Conservation (phyloP, 2,888 invertebrate genomes). For the Phyllotreta cruciferae region DNA sequence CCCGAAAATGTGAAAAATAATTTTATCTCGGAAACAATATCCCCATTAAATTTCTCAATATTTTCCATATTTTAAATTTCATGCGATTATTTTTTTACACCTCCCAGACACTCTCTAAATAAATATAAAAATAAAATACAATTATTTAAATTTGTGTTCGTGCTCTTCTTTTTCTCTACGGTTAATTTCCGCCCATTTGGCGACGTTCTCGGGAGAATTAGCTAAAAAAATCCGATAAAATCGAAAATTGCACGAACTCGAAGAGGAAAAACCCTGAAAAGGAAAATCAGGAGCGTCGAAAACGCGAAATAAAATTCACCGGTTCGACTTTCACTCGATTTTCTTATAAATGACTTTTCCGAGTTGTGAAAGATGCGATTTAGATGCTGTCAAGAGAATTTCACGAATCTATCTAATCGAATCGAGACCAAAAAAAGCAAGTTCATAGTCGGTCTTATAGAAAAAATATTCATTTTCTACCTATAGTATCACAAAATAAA, state of each 20-base stretch:
- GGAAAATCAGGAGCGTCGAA: no score
- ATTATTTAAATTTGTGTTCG: slow-evolving; percentile 44
- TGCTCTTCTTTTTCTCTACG: slow-evolving; percentile 53
- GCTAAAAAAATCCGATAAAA: slow-evolving; percentile 55
- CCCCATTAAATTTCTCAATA: no score
- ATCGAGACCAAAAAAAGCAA: neutral
- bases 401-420: neutral
- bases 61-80: no score
- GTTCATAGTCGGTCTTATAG: slow-evolving; percentile 4
- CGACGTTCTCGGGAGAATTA: slow-evolving; percentile 61
- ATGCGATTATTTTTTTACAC: no score
- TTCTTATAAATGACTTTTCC: slow-evolving; percentile 5
- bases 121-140: neutral
- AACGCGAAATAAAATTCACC: neutral
- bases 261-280: no score
- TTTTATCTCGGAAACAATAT: no score
- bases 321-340: neutral
- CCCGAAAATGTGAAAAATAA: no score
- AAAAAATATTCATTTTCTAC: slow-evolving; percentile 6
- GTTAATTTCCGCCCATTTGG: slow-evolving; percentile 61
- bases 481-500: no score
- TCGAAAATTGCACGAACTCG: no score
- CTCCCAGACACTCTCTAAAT: no score
- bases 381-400: slow-evolving; percentile 5
- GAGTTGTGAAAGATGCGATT: neutral